Evolutionary conservation across 2,888 invertebrate species (phyloP), one percentile per base, ranked within the genome.

Genomic region (Tachina fera): DNA sequence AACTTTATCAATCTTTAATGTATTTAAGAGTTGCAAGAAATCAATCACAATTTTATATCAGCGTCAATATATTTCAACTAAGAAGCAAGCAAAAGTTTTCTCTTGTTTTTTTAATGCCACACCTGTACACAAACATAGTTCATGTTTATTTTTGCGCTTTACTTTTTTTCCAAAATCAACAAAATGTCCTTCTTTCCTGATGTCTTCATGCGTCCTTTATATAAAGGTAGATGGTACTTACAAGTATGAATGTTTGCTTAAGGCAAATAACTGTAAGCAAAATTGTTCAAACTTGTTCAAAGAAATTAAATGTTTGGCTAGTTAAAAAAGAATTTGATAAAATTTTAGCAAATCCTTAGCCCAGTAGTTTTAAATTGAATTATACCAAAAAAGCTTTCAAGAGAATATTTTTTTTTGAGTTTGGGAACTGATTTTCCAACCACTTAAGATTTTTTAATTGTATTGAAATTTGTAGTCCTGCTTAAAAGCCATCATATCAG

Each of bases 221-320:
- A 51, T 68, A n/a, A 70, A 31, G 43, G 1, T 49, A 49, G 22
- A 58, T 43, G 13, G 39, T 60, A 58, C 65, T 19, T 49, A 31
- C 31, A 31, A 31, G 31, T 31, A 31, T 6, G 6, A 6, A 19
- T 76, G 22, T 56, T 70, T 63, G 56, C 8, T 56, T 43, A 51
- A 39, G 14, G 31, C 31, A 31, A 31, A 5, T 22, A 51, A 58
- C 8, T 19, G 58, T 77, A 67, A 58, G 47, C 65, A 65, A 56
- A 63, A 76, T 45, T 41, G 67, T 47, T 14, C 1, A 45, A 58
- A 31, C 39, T 39, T 76, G 65, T 67, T 31, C 51, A 75, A 56
- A 11, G 13, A 67, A 74, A 43, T 67, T 67, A 72, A 72, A 45
- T 47, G n/a, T 65, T 14, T 53, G 16, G 53, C 19, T 22, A 10